Percentiles rank a stretch among this genome's conserved stretches.
Conservation (phyloP, 2,113 vertebrate species). For the Apistogramma diplotaenia region DNA sequence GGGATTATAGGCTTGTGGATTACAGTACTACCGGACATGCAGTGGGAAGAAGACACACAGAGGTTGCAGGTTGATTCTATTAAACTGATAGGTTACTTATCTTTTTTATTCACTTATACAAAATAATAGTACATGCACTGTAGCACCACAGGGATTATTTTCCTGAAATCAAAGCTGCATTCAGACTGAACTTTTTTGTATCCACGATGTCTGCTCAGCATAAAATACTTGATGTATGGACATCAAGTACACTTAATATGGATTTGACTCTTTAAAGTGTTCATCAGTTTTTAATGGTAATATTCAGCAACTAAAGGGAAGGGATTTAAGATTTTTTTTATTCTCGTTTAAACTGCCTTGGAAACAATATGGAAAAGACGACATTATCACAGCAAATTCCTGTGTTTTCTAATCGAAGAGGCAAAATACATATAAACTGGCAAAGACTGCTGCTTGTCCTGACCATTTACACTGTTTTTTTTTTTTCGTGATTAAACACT, state of each 20-base stretch:
- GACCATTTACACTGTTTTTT: background rate
- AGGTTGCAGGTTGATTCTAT: background rate
- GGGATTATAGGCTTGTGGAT: constrained; percentile 67
- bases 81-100: background rate
- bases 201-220: background rate
- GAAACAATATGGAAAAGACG: no score
- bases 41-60: background rate
- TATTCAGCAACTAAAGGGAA: background rate
- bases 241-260: background rate
- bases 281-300: background rate
- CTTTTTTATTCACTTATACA: background rate
- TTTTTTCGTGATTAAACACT: background rate
- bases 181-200: background rate
- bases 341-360: background rate
- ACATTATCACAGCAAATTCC: background rate
- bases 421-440: background rate
- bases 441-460: background rate
- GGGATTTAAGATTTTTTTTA: no score
- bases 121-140: background rate
- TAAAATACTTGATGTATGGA: background rate
- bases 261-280: background rate
- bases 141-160: background rate
- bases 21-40: constrained; percentile 55
- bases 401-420: background rate
- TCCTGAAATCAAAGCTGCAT: background rate